Evolutionary conservation across 2,888 invertebrate species (phyloP).

Genomic region (Helleia helle): DNA sequence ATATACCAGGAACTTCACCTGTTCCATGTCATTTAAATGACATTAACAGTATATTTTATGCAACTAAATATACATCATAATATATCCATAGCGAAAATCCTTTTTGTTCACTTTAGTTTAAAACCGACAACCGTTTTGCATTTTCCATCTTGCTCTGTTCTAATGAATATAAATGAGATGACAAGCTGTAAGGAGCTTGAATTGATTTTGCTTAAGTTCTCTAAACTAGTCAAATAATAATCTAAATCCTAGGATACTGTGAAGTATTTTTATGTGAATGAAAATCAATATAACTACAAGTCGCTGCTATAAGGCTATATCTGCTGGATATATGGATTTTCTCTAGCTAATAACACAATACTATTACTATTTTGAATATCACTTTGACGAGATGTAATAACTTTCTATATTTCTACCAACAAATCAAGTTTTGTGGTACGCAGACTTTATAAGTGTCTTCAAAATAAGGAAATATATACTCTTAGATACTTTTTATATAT

Average conservation of each 20-base stretch:
- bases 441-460: no score
- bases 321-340: not conserved
- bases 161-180: conserved; percentile 18
- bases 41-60: no score
- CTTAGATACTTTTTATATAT: no score
- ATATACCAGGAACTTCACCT: not conserved
- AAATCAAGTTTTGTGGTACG: no score
- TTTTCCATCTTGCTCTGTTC: conserved; percentile 18
- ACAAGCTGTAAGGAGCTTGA: conserved; percentile 13
- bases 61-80: not conserved
- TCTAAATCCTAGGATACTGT: not conserved
- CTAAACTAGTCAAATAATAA: not conserved
- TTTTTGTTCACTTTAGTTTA: no score
- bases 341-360: no score
- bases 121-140: conserved; percentile 14
- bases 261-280: not conserved
- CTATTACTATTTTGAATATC: no score
- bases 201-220: not conserved
- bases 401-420: no score
- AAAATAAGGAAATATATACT: no score
- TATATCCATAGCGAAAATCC: not conserved
- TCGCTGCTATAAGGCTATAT: not conserved
- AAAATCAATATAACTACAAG: not conserved
- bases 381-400: no score
- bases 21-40: not conserved